phyloP scores from a whole-genome alignment of 2,888 invertebrate genomes.

The Ctenicera cuprea region DNA sequence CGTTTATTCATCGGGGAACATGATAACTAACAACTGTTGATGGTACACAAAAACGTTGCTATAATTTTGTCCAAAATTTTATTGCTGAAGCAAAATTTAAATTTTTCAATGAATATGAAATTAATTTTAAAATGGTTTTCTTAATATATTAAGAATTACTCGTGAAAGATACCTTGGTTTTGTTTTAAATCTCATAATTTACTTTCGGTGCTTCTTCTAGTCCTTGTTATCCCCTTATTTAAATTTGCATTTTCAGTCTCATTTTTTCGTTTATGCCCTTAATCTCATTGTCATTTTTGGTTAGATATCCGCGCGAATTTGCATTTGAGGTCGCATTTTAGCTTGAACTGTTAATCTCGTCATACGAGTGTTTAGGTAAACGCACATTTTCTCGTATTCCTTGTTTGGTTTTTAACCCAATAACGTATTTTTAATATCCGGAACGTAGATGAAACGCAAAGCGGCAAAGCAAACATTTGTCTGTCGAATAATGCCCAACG shows the following conservation, averaged over 20 bases:
- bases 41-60: too few species aligned
- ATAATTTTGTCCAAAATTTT: too few species aligned
- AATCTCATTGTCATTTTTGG: conserved; percentile 32
- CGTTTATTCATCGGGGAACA: too few species aligned
- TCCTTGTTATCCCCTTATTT: conserved; percentile 32
- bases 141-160: not conserved
- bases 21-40: too few species aligned
- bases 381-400: not conserved
- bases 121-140: not conserved
- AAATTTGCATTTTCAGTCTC: conserved; percentile 35
- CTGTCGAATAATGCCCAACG: conserved; percentile 4
- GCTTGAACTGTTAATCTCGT: not conserved
- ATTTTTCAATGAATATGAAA: too few species aligned
- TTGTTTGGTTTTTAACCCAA: conserved; percentile 19
- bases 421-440: conserved; percentile 29
- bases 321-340: conserved; percentile 27
- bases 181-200: conserved; percentile 21
- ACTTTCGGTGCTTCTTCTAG: conserved; percentile 24
- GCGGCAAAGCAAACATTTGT: conserved; percentile 11
- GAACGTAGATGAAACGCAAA: conserved; percentile 14
- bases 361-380: conserved; percentile 11
- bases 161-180: conserved; percentile 8
- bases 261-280: conserved; percentile 28
- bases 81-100: too few species aligned
- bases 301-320: conserved; percentile 18